phyloP scores from a whole-genome alignment of 2,888 invertebrate species.

The Rhagonycha fulva region DNA sequence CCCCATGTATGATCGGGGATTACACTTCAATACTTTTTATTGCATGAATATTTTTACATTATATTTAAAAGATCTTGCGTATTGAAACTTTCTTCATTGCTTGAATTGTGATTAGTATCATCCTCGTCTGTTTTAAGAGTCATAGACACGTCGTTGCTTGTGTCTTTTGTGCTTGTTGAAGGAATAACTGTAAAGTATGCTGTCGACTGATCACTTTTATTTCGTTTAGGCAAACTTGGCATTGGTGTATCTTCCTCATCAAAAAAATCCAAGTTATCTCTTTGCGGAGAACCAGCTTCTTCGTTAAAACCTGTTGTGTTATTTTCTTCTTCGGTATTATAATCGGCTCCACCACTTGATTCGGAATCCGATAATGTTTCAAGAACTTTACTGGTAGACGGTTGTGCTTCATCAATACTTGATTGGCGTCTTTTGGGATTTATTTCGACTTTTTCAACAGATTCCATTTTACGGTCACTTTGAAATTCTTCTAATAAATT shows the following conservation, averaged over 20 bases:
- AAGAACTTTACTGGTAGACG: conserved; percentile 25
- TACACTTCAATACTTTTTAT: background rate
- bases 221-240: conserved; percentile 34
- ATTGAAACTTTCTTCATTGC: conserved; percentile 34
- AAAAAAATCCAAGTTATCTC: conserved; percentile 31
- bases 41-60: conserved; percentile 14
- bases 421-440: background rate
- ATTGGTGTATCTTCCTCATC: conserved; percentile 21
- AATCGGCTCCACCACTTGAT: conserved; percentile 28
- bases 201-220: conserved; percentile 13
- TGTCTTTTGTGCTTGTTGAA: background rate
- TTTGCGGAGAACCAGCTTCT: background rate
- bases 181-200: background rate
- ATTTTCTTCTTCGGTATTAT: conserved; percentile 35
- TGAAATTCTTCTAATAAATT: conserved; percentile 45
- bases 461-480: conserved; percentile 22
- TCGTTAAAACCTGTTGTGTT: background rate
- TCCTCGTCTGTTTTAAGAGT: background rate
- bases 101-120: background rate
- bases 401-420: conserved; percentile 19
- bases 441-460: background rate
- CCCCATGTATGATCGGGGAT: too few relatives aligned
- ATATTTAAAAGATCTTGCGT: conserved; percentile 46
- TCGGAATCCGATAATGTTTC: conserved; percentile 36
- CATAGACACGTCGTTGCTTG: background rate